phyloP scores from a whole-genome alignment of 2,797 vertebrate species.

The Emydoidea blandingii region DNA sequence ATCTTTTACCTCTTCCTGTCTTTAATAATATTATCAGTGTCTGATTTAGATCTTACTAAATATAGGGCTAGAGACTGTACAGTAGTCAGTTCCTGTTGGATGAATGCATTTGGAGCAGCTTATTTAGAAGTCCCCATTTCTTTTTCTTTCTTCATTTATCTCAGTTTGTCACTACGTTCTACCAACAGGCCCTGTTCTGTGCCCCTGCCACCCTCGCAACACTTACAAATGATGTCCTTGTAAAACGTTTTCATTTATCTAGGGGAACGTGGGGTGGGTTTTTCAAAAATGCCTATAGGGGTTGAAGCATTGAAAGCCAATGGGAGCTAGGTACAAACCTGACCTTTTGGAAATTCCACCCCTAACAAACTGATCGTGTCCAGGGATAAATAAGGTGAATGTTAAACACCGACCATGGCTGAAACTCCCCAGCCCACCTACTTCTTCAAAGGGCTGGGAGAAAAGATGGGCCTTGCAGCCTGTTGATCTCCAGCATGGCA shows the following conservation, averaged over 20 bases:
- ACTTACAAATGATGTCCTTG: not conserved
- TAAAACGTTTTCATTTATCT: not conserved
- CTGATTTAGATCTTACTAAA: conserved; percentile 79
- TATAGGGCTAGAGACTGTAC: conserved; percentile 58
- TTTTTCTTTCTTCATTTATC: conserved; percentile 42
- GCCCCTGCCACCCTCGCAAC: not conserved
- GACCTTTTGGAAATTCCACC: not conserved
- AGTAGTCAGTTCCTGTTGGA: conserved; percentile 54
- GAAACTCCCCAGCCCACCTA: not conserved
- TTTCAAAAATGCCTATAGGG: not conserved
- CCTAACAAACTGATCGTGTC: not conserved
- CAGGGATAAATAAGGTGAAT: not conserved
- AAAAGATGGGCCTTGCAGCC: not conserved
- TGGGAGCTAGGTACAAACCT: not conserved
- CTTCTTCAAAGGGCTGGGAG: not conserved
- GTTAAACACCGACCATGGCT: accelerated
- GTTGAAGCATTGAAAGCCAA: accelerated
- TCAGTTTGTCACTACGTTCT: conserved; percentile 19
- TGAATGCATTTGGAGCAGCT: conserved; percentile 35
- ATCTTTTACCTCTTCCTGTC: conserved; percentile 70
- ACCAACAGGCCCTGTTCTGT: accelerated
- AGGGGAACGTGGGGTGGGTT: not conserved
- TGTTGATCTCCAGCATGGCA: not conserved
- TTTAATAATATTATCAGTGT: conserved; percentile 75
- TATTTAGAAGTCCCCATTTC: not conserved